Base-by-base conservation (phyloP, 64 coral and sea anemone species). In the Catalaphyllia jardinei region DNA sequence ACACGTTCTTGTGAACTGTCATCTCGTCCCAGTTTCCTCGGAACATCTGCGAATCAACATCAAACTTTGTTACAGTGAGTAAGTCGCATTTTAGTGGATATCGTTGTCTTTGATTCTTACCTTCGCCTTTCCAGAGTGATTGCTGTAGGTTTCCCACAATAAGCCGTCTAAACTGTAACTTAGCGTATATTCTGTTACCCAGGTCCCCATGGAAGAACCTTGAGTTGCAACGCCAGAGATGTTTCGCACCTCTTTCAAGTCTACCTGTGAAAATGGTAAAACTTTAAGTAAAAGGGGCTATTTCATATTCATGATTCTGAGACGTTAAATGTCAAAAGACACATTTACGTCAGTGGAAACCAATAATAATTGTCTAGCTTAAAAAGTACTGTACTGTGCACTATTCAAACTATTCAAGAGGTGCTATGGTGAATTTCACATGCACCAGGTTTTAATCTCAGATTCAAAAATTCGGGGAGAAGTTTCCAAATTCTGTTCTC, bases 211-310 rank as follows among this genome's bases (percentile, higher is more conserved):
- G 2, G 29, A 28, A 65, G 84, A 92, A 10, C 90, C 90, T 35
- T 92, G 90, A 54, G 80, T 92, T 17, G 90, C 90, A 8, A 92
- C 82, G 17, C 90, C 82, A 54, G 90, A 87, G 42, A 92, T 67
- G 31, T 80, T 77, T 14, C 62, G 72, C 9, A 54, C 39, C 14
- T 79, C n/a, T 17, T 27, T 55, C 0, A 92, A 82, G 30, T 92
- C 90, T 60, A 92, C 74, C 90, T 92, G 59, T 2, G 31, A 71
- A 22, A 46, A 52, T 67, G 78, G 0, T 2, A 18, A 79, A 4
- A 12, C 10, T 3, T 35, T 6, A 2, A 8, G 16, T 20, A 25
- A 29, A 25, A 28, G 2, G 64, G 9, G 24, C 22, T 42, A n/a
- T 69, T 3, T 24, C 42, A 85, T 8, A 46, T 7, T 7, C 42